phyloP scores from a whole-genome alignment of 2,797 vertebrate species.

The Rallus crepitans region DNA sequence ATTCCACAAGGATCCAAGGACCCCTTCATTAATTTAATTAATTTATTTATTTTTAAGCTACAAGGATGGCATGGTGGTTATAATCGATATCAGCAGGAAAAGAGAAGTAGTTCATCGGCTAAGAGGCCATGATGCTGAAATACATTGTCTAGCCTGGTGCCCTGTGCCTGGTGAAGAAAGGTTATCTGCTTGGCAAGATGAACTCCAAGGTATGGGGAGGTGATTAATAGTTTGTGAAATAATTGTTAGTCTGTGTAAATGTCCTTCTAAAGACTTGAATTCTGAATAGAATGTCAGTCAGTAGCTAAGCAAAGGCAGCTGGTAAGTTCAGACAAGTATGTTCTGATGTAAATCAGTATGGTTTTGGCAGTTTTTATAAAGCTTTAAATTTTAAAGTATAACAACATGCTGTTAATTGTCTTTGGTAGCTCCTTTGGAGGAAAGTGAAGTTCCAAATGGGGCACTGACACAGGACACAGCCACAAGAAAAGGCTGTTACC shows the following conservation, averaged over 20 bases:
- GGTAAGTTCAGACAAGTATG: not conserved
- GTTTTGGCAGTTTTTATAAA: not conserved
- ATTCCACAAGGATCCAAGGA: not conserved
- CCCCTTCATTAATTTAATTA: not conserved
- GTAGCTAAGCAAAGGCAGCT: not conserved
- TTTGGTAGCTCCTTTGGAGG: constrained; percentile 58
- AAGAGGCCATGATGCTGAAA: constrained; percentile 95
- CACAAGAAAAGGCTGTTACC: constrained; percentile 80
- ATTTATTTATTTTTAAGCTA: constrained; percentile 82
- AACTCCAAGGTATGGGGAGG: constrained; percentile 78
- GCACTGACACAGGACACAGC: constrained; percentile 60
- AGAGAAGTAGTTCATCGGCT: constrained; percentile 89
- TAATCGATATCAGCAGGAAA: constrained; percentile 93
- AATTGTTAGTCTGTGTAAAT: not conserved
- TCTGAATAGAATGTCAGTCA: not conserved
- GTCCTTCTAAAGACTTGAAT: not conserved
- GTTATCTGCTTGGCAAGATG: constrained; percentile 75
- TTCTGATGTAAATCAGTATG: not conserved
- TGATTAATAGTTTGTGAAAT: not conserved
- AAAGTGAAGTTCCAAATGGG: constrained; percentile 68
- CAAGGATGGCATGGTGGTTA: constrained; percentile 93
- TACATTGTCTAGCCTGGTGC: constrained; percentile 94
- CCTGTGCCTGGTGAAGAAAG: constrained; percentile 83
- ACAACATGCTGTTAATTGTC: not conserved
- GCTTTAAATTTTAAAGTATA: not conserved